phyloP scores from a whole-genome alignment of 1,140 invertebrate species.

The Euura saliciscinereae region DNA sequence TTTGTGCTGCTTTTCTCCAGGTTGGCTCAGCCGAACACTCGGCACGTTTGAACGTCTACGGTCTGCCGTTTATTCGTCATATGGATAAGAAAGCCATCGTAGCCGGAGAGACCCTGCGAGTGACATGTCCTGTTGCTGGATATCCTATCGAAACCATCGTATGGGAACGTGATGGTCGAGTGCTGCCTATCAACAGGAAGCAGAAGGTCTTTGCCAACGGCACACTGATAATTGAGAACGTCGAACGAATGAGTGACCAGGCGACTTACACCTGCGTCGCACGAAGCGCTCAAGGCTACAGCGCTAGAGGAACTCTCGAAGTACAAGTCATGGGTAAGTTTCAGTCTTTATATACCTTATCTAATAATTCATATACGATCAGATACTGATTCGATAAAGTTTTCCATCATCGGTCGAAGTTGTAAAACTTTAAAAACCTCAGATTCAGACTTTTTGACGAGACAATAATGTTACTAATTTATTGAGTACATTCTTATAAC shows the following conservation, averaged over 20 bases:
- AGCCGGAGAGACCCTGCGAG: conserved; percentile 85
- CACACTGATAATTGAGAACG: conserved; percentile 91
- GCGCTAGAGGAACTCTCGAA: conserved; percentile 83
- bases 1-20: conserved; percentile 38
- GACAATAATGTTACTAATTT: too few relatives aligned
- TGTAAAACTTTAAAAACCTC: too few relatives aligned
- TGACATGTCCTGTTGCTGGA: conserved; percentile 92
- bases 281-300: conserved; percentile 87
- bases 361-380: too few relatives aligned
- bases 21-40: conserved; percentile 87
- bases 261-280: conserved; percentile 95
- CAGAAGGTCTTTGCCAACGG: conserved; percentile 94
- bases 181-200: conserved; percentile 92
- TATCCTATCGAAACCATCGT: conserved; percentile 92
- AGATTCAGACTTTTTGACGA: too few relatives aligned
- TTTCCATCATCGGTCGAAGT: too few relatives aligned
- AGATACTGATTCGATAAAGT: too few relatives aligned
- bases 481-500: too few relatives aligned
- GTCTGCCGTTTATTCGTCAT: conserved; percentile 84
- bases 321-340: conserved; percentile 96
- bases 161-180: conserved; percentile 85
- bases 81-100: conserved; percentile 96
- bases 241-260: conserved; percentile 90
- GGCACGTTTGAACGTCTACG: conserved; percentile 90
- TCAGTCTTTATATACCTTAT: conserved; percentile 16